Evolutionary conservation across 2,888 invertebrate genomes (phyloP).

Genomic region (Neoascia interrupta): DNA sequence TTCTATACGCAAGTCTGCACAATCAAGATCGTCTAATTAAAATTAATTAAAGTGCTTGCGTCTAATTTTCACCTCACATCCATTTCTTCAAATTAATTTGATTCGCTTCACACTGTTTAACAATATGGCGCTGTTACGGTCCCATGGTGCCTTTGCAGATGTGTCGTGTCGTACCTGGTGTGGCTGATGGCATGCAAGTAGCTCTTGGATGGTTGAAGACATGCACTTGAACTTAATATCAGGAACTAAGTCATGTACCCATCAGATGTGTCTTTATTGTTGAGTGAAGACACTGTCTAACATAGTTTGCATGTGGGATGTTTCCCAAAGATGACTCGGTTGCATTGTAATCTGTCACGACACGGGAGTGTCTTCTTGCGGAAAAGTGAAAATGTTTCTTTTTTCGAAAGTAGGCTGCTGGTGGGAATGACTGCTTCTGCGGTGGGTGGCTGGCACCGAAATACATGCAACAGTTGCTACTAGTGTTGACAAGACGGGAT

Average conservation of each 20-base stretch:
- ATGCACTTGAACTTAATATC: constrained; percentile 63
- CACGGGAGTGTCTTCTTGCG: too few species aligned
- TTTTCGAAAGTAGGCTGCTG: too few species aligned
- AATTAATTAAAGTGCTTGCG: constrained; percentile 26
- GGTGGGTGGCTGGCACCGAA: constrained; percentile 10
- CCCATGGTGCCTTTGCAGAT: too few species aligned
- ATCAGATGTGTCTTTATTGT: too few species aligned
- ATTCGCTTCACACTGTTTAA: constrained; percentile 56
- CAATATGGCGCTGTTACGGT: constrained; percentile 32
- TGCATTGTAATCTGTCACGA: too few species aligned
- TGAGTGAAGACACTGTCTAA: too few species aligned
- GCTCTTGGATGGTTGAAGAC: constrained; percentile 25
- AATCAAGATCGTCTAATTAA: too few species aligned
- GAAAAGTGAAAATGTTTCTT: constrained; percentile 46
- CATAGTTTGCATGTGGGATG: too few species aligned
- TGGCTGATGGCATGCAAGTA: too few species aligned
- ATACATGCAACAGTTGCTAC: neutral
- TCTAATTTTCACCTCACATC: constrained; percentile 18
- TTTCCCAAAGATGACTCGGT: too few species aligned
- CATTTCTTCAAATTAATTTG: constrained; percentile 36
- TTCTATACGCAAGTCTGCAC: constrained; percentile 32
- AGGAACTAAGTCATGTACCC: constrained; percentile 17
- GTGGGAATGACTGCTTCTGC: constrained; percentile 16
- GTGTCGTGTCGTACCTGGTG: too few species aligned
- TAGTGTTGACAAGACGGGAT: constrained; percentile 6